Evolutionary conservation across 2,113 vertebrate species (phyloP).

Genomic region (Archocentrus centrarchus): DNA sequence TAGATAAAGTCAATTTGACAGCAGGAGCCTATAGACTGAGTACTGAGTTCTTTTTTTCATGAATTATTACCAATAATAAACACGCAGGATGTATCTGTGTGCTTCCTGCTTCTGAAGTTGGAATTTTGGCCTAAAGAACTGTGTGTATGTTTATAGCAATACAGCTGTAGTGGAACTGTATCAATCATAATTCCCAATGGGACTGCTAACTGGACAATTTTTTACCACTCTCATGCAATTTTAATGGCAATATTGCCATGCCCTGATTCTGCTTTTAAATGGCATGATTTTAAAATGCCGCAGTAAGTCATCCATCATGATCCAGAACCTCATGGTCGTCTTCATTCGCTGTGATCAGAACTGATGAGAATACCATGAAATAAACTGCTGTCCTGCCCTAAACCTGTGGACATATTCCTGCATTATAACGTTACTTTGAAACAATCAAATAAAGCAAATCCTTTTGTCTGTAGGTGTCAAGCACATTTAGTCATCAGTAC

Average conservation of each 20-base stretch:
- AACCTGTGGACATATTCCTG: neutral
- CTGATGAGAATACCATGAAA: neutral
- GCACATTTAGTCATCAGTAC: neutral
- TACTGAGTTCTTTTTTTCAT: neutral
- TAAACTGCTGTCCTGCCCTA: neutral
- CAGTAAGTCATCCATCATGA: neutral
- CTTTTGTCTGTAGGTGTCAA: neutral
- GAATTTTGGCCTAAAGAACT: neutral
- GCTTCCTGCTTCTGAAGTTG: neutral
- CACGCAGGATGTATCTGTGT: neutral
- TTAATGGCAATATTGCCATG: neutral
- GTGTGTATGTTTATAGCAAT: neutral
- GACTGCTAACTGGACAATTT: neutral
- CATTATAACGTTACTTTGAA: neutral
- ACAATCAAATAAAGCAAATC: neutral
- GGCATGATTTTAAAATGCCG: neutral
- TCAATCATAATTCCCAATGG: neutral
- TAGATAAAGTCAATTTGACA: neutral
- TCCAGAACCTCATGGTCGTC: neutral
- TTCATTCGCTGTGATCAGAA: neutral
- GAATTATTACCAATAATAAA: slow-evolving; percentile 6
- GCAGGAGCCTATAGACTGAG: neutral
- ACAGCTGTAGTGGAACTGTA: neutral
- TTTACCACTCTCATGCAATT: neutral
- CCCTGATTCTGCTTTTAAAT: neutral